phyloP scores from a whole-genome alignment of 2,888 invertebrate genomes.

The Frankliniella fusca region DNA sequence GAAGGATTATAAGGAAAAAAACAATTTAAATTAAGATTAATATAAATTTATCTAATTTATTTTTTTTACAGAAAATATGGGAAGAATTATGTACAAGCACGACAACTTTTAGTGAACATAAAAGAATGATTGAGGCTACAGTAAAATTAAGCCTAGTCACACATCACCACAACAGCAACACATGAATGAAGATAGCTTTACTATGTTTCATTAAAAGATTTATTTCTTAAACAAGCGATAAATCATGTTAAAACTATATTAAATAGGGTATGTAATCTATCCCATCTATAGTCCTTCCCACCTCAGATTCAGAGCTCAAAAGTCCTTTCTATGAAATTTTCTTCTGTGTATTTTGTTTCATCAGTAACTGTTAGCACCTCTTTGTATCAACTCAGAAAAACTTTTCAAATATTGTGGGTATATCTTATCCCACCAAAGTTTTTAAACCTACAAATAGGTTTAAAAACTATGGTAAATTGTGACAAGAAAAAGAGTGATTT shows the following conservation, averaged over 20 bases:
- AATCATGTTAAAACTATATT: constrained; percentile 27
- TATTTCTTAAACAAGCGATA: constrained; percentile 25
- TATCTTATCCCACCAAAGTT: too few species aligned
- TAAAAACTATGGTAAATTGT: too few species aligned
- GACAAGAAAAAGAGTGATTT: too few species aligned
- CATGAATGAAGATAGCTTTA: constrained; percentile 23
- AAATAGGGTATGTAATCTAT: too few species aligned
- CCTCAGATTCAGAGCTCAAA: too few species aligned
- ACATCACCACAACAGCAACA: constrained; percentile 24
- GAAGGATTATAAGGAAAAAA: neutral
- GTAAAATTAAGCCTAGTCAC: constrained; percentile 20
- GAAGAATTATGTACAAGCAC: constrained; percentile 20
- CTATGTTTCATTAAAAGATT: neutral
- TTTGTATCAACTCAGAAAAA: too few species aligned
- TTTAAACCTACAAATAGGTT: too few species aligned
- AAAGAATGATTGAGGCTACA: constrained; percentile 11
- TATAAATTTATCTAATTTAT: constrained; percentile 22
- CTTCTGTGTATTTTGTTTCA: too few species aligned
- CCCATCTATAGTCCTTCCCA: too few species aligned
- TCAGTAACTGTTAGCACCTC: too few species aligned
- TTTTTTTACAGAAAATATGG: constrained; percentile 26
- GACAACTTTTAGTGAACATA: constrained; percentile 18
- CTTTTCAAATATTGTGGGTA: too few species aligned
- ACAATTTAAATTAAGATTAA: neutral
- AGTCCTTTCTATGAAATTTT: too few species aligned